Evolutionary conservation across 2,797 vertebrate species (phyloP).

Genomic region (Pampus argenteus): DNA sequence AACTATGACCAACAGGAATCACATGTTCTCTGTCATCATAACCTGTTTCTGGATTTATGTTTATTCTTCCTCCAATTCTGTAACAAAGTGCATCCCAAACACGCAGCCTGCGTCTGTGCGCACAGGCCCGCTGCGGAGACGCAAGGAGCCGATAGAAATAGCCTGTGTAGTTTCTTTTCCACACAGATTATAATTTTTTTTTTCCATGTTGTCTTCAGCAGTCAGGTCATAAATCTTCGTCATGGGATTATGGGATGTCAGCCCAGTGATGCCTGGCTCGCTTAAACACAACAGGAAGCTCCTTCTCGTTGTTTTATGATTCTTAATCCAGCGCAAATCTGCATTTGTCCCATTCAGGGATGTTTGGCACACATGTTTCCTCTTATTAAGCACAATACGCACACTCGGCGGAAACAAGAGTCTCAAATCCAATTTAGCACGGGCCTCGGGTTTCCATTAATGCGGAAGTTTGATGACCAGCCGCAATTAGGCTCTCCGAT

Average conservation of each 20-base stretch:
- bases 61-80: slow-evolving; percentile 59
- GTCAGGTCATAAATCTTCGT: slow-evolving; percentile 65
- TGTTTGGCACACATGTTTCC: slow-evolving; percentile 82
- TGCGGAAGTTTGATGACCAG: slow-evolving; percentile 82
- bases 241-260: slow-evolving; percentile 60
- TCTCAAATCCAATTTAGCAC: slow-evolving; percentile 75
- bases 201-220: slow-evolving; percentile 49
- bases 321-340: slow-evolving; percentile 69
- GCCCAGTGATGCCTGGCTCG: slow-evolving; percentile 22
- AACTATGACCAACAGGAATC: slow-evolving; percentile 83
- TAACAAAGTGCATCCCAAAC: slow-evolving; percentile 53
- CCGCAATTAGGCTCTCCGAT: slow-evolving; percentile 79
- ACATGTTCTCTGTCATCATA: slow-evolving; percentile 81
- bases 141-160: slow-evolving; percentile 19
- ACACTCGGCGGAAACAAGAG: slow-evolving; percentile 74
- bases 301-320: slow-evolving; percentile 53
- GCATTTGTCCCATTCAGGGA: slow-evolving; percentile 62
- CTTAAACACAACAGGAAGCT: slow-evolving; percentile 59
- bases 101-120: slow-evolving; percentile 4
- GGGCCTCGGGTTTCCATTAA: slow-evolving; percentile 81
- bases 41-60: slow-evolving; percentile 71
- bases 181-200: slow-evolving; percentile 41
- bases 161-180: slow-evolving; percentile 11
- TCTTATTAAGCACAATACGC: slow-evolving; percentile 76
- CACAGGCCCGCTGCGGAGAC: slow-evolving; percentile 10